Evolutionary conservation across 2,888 invertebrate species (phyloP).

Genomic region (Cyclophora albipunctata): DNA sequence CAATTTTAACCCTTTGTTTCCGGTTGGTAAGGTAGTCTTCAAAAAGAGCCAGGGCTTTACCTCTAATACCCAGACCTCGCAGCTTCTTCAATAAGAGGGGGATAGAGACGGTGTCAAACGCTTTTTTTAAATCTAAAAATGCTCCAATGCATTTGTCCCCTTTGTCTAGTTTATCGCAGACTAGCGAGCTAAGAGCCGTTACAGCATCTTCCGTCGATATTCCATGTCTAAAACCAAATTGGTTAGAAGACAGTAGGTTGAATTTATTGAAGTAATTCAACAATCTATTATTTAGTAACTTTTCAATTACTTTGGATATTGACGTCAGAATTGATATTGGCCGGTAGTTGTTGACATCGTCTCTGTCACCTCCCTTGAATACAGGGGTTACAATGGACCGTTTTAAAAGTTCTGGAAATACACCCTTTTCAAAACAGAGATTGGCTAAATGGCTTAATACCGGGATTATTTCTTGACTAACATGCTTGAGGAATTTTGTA

Average conservation of each 20-base stretch:
- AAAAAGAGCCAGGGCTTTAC: not conserved
- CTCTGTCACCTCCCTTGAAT: conserved; percentile 5
- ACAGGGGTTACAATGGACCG: conserved; percentile 6
- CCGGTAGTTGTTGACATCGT: conserved; percentile 8
- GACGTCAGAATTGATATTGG: conserved; percentile 10
- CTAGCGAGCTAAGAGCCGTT: not conserved
- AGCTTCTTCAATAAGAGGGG: not conserved
- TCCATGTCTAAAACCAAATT: not conserved
- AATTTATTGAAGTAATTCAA: not conserved
- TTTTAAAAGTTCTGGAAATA: conserved; percentile 5
- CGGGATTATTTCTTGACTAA: not conserved
- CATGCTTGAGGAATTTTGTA: conserved; percentile 2
- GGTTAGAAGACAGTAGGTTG: not conserved
- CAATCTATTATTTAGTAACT: conserved; percentile 2
- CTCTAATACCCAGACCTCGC: not conserved
- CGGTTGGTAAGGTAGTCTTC: not conserved
- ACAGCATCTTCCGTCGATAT: not conserved
- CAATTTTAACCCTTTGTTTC: not conserved
- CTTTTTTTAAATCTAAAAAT: not conserved
- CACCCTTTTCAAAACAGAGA: conserved; percentile 1
- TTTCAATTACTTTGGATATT: conserved; percentile 7
- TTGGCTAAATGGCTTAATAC: conserved; percentile 2
- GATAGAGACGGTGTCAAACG: not conserved
- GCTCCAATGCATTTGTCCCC: not conserved
- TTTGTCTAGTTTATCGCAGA: not conserved